phyloP scores from a whole-genome alignment of 2,888 invertebrate genomes.

The Osedax frankpressi region DNA sequence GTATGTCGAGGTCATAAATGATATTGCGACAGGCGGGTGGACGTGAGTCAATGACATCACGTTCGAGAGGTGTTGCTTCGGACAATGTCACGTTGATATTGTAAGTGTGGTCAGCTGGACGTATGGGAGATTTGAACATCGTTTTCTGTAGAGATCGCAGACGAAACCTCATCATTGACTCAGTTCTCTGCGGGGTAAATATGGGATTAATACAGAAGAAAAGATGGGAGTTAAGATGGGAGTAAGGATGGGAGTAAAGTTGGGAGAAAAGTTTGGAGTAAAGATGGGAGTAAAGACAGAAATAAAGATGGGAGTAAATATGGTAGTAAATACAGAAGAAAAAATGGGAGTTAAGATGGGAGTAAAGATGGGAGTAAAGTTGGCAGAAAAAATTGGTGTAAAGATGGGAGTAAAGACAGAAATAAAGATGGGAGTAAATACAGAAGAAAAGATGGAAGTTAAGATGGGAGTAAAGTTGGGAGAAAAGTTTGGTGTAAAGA shows the following conservation, averaged over 20 bases:
- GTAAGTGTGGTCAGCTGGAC: conserved; percentile 28
- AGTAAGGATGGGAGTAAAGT: neutral
- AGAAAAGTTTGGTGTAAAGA: neutral
- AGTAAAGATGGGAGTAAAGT: neutral
- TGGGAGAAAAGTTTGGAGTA: neutral
- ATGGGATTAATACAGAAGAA: neutral
- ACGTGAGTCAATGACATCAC: conserved; percentile 26
- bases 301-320: neutral
- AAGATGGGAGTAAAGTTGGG: neutral
- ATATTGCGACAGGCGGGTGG: conserved; percentile 21
- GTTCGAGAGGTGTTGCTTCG: conserved; percentile 26
- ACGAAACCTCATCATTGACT: conserved; percentile 6
- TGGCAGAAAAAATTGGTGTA: neutral
- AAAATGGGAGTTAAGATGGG: neutral
- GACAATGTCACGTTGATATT: conserved; percentile 30
- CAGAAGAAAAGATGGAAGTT: neutral
- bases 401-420: neutral
- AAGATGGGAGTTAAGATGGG: neutral
- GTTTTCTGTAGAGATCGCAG: conserved; percentile 17
- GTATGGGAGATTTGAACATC: conserved; percentile 24
- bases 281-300: neutral
- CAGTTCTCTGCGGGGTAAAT: conserved; percentile 9
- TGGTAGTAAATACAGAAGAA: neutral
- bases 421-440: neutral
- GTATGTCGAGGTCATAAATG: conserved; percentile 15